Base-by-base conservation (phyloP, 1,140 invertebrate genomes). In the Saccostrea glomerata region DNA sequence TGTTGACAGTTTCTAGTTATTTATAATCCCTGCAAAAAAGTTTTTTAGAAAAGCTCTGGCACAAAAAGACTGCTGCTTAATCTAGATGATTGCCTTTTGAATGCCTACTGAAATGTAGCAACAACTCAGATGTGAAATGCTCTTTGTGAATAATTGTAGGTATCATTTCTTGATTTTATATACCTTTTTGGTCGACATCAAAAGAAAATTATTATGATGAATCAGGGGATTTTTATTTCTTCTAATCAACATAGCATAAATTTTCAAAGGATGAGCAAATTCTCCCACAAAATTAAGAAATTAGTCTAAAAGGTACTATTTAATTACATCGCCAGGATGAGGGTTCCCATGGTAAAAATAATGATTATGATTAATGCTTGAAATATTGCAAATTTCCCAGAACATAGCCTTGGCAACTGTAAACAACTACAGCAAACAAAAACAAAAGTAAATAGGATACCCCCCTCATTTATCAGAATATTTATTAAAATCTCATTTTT, bases 401-500 rank as follows among this genome's bases (percentile, higher is more conserved):
- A 66, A 66, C n/a, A 66, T 66, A 66, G n/a, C 60, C 60, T 23
- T 23, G 25, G 25, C 70, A 77, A 77, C 25, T 12, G 70, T 77
- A 25, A 77, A 77, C 70, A 77, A 36, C 25, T 77, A 77, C 30
- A 17, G 70, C 70, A 77, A 77, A 77, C 70, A 77, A 77, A 77
- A 77, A 77, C 25, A 77, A 77, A 77, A 40, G 70, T 13, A 77
- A 77, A 77, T 25, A 77, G 23, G 70, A 77, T 73, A 66, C 25
- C 23, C 23, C 66, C 66, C 66, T 73, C 66, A 25, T 30, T 36
- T 25, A 77, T 77, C 70, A 77, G 70, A 25, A 36, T 30, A 77
- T 77, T 77, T 77, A 36, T 77, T 77, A 77, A 77, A 77, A 77
- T 77, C 70, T 77, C 70, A 77, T 77, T 77, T 36, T 36, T 77